Base-by-base conservation (phyloP, 53 echinoderm and acorn worm species). In the Temnopleurus reevesii region DNA sequence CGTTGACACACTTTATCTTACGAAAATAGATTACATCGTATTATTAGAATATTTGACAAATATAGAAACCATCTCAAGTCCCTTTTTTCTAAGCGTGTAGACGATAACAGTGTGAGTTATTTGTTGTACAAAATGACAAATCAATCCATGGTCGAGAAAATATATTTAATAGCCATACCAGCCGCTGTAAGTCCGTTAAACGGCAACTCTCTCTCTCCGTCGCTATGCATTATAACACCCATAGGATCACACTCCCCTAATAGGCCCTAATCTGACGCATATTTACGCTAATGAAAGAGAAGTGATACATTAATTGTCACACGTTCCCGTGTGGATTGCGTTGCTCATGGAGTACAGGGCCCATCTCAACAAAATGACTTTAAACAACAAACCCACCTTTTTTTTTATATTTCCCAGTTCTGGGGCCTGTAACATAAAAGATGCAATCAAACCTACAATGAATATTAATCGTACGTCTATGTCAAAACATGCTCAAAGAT, bases 231-330 rank as follows among this genome's bases (percentile, higher is more conserved):
- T 71, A 71, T 19, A n/a, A 36, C 71, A 36, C 2, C 38, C 8
- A 10, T 21, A 23, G 4, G 19, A 29, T 83, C 83, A 53, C 49
- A 28, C 19, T 31, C 4, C 21, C 10, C 54, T 83, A 55, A 83
- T 83, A 85, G 86, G 46, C 45, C 44, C 58, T 60, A 85, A 85
- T 85, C 61, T 60, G 25, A 13, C 86, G 43, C 59, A 36, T 60
- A 85, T 60, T 85, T 19, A 26, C 33, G 86, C 45, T 85, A 85
- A 85, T 85, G 86, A 60, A 85, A 45, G 41, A 85, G 86, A 85
- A 60, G 59, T 85, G 86, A 85, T 60, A 60, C 61, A 59, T 85
- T 85, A 85, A 85, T 85, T 59, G 43, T 58, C 86, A 85, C 86
- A 44, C 61, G 55, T 55, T 21, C 83, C 23, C 54, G 55, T 15